phyloP scores from a whole-genome alignment of 2,888 invertebrate species.

The Brachypterus glaber region DNA sequence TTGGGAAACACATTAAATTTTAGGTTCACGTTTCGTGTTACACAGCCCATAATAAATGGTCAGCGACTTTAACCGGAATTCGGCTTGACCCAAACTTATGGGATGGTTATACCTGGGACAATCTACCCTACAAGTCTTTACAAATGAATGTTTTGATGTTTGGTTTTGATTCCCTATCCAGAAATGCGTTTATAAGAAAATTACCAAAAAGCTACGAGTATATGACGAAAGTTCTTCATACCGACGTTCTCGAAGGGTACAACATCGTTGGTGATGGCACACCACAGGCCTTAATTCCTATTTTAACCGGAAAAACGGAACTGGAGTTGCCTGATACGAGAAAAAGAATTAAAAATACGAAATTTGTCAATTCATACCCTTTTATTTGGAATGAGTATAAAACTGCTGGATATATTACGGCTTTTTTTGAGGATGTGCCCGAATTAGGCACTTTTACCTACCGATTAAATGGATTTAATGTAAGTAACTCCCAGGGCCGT shows the following conservation, averaged over 20 bases:
- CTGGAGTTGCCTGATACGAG: conserved; percentile 82
- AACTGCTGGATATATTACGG: conserved; percentile 62
- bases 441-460: conserved; percentile 82
- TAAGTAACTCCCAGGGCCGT: too few species aligned
- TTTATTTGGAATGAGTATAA: conserved; percentile 78
- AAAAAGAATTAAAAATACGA: conserved; percentile 53
- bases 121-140: conserved; percentile 41
- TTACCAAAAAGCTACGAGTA: conserved; percentile 66
- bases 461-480: conserved; percentile 74
- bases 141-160: conserved; percentile 70
- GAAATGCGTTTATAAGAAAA: conserved; percentile 69
- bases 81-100: conserved; percentile 41
- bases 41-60: conserved; percentile 50
- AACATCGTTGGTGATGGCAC: conserved; percentile 85
- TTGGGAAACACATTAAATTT: too few species aligned
- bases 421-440: conserved; percentile 81
- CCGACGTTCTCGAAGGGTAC: conserved; percentile 60
- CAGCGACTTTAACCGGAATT: conserved; percentile 56
- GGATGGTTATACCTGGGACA: conserved; percentile 42
- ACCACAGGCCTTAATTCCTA: conserved; percentile 77
- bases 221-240: conserved; percentile 51
- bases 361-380: conserved; percentile 66
- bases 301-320: conserved; percentile 76
- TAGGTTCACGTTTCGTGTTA: conserved; percentile 56
- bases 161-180: conserved; percentile 82